These are phyloP conservation scores for Aporophyla nigra DNA, from an alignment of 2,888 invertebrate species.

Conservation along the genomic window DNA sequence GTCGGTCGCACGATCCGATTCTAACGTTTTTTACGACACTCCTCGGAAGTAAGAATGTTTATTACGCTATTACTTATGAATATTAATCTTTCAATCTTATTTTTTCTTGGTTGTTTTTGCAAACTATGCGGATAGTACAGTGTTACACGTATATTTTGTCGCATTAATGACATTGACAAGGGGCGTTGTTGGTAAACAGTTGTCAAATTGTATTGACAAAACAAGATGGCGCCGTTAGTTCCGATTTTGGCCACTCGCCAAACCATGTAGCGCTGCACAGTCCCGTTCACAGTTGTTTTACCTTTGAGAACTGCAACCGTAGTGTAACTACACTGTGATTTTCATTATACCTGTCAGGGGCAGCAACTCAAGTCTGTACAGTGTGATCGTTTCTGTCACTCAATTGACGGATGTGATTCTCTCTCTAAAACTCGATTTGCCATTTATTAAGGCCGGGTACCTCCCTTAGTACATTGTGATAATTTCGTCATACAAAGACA, in stretches of 20 bases:
- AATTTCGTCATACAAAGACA: slow-evolving; percentile 10
- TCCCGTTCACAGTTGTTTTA: no score
- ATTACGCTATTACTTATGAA: slow-evolving; percentile 54
- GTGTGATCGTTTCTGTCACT: neutral
- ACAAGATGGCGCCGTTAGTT: neutral
- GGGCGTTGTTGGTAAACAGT: no score
- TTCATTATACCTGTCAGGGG: no score
- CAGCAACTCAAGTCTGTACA: neutral
- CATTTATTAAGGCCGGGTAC: neutral
- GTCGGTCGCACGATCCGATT: slow-evolving; percentile 23
- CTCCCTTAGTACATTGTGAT: neutral
- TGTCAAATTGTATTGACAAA: neutral
- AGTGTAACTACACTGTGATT: no score
- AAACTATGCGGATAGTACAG: neutral
- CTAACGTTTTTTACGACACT: slow-evolving; percentile 57
- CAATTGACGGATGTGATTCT: neutral
- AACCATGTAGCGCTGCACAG: neutral
- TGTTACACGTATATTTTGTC: neutral
- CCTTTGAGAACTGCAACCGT: no score
- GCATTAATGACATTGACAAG: neutral
- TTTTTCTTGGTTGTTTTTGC: slow-evolving; percentile 13
- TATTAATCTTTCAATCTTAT: slow-evolving; percentile 49
- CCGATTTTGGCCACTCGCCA: neutral
- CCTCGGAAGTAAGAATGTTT: slow-evolving; percentile 51
- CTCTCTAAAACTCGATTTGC: neutral